Base-by-base conservation (phyloP, 2,888 invertebrate species). In the Caenorhabditis imperialis region DNA sequence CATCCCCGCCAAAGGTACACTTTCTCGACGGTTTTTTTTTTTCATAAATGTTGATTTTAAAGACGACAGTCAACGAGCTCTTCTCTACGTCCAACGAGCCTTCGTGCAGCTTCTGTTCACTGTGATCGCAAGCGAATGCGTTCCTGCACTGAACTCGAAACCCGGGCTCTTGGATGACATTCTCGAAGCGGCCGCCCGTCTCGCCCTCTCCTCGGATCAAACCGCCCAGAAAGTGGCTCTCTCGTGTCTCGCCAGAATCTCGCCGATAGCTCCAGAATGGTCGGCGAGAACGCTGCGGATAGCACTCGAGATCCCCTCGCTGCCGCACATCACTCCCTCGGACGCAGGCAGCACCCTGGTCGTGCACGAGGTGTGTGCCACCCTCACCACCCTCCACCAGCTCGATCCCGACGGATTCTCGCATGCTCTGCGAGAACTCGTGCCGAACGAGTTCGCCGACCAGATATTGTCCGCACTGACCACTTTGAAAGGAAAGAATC, bases 261-360 rank as follows among this genome's bases (percentile, higher is more conserved):
- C 62, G 1, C 48, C 44, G 20, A 27, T 75, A 5, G 45, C 57
- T 37, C 61, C 71, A 2, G 42, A 50, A 7, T 79, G 77, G 75
- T 79, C 67, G n/a, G 58, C 65, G 8, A 50, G 62, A n/a, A 73
- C 73, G 14, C 61, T 81, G 6, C 71, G 81, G 23, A 65, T 77
- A 0, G 73, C 77, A 16, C 50, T 81, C 7, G 74, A 79, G 48
- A 65, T 81, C 45, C 81, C 81, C 1, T 55, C 77, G 8, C 61
- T 81, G 7, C 22, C 77, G 3, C 81, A 81, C 20, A 77, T 81
- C 35, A 74, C 72, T n/a, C 76, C 79, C 14, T 57, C 76, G 3
- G 81, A 81, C 72, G 81, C 81, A 8, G 79, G 79, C 18, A 79
- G 79, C 44, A 70, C 70, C 2, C 38, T 81, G 65, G 80, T 82